Evolutionary conservation across 1,140 invertebrate genomes (phyloP).

Genomic region (Euwallacea fornicatus): DNA sequence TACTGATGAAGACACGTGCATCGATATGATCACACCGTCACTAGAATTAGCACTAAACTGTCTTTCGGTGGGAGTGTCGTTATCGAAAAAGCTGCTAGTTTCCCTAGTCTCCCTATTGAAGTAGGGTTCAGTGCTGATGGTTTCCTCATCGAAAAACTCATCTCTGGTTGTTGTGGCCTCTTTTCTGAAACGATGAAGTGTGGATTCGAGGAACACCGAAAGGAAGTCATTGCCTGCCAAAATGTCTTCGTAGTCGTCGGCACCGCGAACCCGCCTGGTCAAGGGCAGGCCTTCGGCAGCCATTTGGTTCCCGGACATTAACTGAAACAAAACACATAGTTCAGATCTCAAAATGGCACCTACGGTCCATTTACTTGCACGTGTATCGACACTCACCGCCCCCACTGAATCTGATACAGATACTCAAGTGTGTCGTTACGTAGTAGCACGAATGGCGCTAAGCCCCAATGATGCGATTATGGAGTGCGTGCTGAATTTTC

Average conservation of each 20-base stretch:
- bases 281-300: conserved; percentile 38
- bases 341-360: not conserved
- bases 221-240: conserved; percentile 62
- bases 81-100: conserved; percentile 50
- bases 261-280: conserved; percentile 48
- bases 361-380: not conserved
- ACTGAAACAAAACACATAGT: conserved; percentile 38
- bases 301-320: conserved; percentile 44
- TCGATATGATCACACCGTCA: conserved; percentile 48
- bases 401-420: not conserved
- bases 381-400: not conserved
- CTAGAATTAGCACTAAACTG: conserved; percentile 38
- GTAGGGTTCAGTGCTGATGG: conserved; percentile 50
- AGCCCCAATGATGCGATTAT: too few relatives aligned
- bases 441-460: too few relatives aligned
- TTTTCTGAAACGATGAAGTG: conserved; percentile 49
- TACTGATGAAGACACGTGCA: conserved; percentile 53
- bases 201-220: conserved; percentile 58
- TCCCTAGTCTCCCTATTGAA: conserved; percentile 43
- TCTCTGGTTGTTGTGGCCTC: conserved; percentile 49
- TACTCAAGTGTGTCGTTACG: not conserved
- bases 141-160: conserved; percentile 14
- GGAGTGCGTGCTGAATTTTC: too few relatives aligned
- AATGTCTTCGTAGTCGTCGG: conserved; percentile 56
- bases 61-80: conserved; percentile 52